phyloP scores from a whole-genome alignment of 2,113 vertebrate genomes.

The Vicugna pacos region DNA sequence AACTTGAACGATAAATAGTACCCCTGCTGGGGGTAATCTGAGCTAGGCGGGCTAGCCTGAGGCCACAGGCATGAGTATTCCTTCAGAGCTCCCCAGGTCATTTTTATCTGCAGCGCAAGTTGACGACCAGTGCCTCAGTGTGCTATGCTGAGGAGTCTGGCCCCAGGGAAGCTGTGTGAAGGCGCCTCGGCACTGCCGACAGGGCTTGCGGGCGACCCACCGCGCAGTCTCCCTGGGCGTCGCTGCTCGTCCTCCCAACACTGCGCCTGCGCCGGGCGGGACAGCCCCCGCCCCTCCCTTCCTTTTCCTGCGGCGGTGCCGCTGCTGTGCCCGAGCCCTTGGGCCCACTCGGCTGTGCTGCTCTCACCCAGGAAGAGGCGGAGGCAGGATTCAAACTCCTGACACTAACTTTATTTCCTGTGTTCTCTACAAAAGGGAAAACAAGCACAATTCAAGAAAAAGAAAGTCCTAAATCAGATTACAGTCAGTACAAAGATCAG shows the following conservation, averaged over 20 bases:
- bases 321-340: no score
- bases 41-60: background rate
- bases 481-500: background rate
- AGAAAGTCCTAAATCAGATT: background rate
- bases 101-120: background rate
- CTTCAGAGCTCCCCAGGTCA: background rate
- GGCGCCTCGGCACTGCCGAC: background rate
- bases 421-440: background rate
- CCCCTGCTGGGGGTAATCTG: background rate
- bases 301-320: background rate
- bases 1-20: background rate
- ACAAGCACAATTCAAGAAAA: background rate
- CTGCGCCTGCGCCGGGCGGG: background rate
- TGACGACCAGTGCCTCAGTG: background rate
- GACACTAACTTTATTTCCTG: background rate
- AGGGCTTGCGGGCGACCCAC: background rate
- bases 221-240: background rate
- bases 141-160: accelerated
- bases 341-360: no score
- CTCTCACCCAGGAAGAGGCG: background rate
- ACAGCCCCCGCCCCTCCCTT: background rate
- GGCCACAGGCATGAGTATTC: background rate
- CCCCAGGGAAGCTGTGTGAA: background rate
- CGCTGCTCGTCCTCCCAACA: background rate
- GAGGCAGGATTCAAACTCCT: background rate